These are phyloP conservation scores for Tetragonula carbonaria DNA, from an alignment of 2,888 invertebrate genomes.

Conservation along the genomic window DNA sequence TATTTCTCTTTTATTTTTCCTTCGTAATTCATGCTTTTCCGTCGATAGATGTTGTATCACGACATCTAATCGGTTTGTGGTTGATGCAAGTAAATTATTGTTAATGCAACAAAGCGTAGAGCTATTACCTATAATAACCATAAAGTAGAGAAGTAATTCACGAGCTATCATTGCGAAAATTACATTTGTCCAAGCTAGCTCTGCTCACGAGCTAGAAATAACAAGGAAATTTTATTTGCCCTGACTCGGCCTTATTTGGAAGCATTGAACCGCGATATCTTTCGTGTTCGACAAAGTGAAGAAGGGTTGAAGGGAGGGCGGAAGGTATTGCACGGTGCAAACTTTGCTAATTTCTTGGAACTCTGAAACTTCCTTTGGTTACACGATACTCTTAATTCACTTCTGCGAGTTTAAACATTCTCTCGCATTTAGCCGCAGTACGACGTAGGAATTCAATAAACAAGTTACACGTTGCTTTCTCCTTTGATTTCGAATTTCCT, in stretches of 20 bases:
- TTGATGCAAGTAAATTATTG: not conserved
- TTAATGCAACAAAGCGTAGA: not conserved
- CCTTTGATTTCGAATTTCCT: constrained; percentile 61
- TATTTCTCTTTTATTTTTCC: not conserved
- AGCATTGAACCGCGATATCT: constrained; percentile 61
- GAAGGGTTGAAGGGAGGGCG: not conserved
- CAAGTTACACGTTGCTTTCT: constrained; percentile 55
- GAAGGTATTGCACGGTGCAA: constrained; percentile 48
- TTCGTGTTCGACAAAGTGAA: constrained; percentile 46
- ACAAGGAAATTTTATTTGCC: constrained; percentile 61
- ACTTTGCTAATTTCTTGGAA: constrained; percentile 74
- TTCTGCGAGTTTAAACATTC: constrained; percentile 72
- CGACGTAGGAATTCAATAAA: constrained; percentile 72
- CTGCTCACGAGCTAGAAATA: not conserved
- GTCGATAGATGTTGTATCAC: too few relatives aligned
- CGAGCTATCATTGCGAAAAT: constrained; percentile 38
- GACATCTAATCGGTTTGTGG: too few relatives aligned
- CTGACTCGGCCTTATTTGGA: constrained; percentile 55
- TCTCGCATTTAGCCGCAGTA: constrained; percentile 69
- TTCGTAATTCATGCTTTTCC: not conserved
- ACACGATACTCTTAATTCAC: constrained; percentile 75
- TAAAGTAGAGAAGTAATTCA: constrained; percentile 5
- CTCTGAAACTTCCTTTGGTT: constrained; percentile 68
- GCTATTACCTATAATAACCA: constrained; percentile 9
- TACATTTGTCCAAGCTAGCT: constrained; percentile 34